Percentiles rank a stretch among this genome's conserved stretches.
Evolutionary conservation across 2,113 vertebrate genomes (phyloP).

Genomic region (Gadus chalcogrammus): DNA sequence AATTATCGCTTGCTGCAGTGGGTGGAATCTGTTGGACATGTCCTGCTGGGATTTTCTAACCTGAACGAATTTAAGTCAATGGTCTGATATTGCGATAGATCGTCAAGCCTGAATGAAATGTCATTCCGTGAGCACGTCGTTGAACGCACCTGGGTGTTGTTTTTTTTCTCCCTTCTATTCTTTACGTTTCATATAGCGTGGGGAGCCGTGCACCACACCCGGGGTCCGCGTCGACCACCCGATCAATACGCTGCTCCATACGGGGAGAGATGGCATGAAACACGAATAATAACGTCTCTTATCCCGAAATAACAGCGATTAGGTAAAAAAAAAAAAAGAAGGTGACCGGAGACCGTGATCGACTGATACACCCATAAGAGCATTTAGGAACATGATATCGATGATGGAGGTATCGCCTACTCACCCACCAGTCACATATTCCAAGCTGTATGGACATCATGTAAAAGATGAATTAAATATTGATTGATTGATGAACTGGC

Average conservation of each 20-base stretch:
- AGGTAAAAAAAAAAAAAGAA: slow-evolving; percentile 2
- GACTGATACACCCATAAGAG: slow-evolving; percentile 31
- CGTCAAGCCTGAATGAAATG: not conserved
- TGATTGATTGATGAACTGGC: not conserved
- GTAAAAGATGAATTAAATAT: slow-evolving; percentile 1
- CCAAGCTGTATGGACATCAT: slow-evolving; percentile 31
- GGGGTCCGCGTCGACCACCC: slow-evolving; percentile 63
- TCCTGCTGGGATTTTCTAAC: slow-evolving; percentile 38
- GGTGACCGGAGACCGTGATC: not conserved
- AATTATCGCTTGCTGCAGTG: slow-evolving; percentile 70
- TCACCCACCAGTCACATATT: slow-evolving; percentile 39
- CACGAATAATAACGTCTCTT: not conserved
- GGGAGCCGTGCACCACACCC: slow-evolving; percentile 71
- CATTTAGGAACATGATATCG: slow-evolving; percentile 31
- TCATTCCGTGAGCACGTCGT: no score
- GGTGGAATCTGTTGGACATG: slow-evolving; percentile 50
- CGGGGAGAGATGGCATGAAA: slow-evolving; percentile 22
- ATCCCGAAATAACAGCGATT: slow-evolving; percentile 8
- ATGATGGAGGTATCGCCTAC: slow-evolving; percentile 38
- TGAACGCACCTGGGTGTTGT: no score
- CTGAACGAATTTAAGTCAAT: slow-evolving; percentile 17
- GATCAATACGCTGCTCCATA: slow-evolving; percentile 59
- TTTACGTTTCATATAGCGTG: slow-evolving; percentile 47
- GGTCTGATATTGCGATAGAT: not conserved
- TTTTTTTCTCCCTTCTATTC: not conserved